phyloP scores from a whole-genome alignment of 1,140 invertebrate species.

The Nephotettix cincticeps region DNA sequence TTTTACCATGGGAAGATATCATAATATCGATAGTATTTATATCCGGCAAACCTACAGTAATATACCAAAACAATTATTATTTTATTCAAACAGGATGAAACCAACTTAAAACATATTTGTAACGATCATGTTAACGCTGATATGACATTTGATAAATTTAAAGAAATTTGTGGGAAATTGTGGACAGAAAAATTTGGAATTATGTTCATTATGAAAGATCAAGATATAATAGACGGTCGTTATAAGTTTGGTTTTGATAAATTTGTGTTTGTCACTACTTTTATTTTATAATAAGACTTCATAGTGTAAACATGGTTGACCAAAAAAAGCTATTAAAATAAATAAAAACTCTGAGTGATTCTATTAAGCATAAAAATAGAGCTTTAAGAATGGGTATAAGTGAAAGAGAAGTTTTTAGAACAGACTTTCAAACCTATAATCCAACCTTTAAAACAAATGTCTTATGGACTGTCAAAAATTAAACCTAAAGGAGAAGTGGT shows the following conservation, averaged over 20 bases:
- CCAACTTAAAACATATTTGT: conserved; percentile 48
- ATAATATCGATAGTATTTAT: conserved; percentile 47
- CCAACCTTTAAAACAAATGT: background rate
- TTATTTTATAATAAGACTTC: background rate
- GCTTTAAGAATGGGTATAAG: conserved; percentile 28
- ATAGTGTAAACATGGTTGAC: background rate
- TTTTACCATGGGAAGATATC: conserved; percentile 47
- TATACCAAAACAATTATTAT: conserved; percentile 47
- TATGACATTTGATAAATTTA: conserved; percentile 10
- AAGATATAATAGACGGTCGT: conserved; percentile 45
- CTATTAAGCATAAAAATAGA: conserved; percentile 26
- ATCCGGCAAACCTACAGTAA: conserved; percentile 45
- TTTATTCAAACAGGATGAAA: conserved; percentile 47
- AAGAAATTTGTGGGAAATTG: conserved; percentile 24
- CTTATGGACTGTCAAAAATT: too few species aligned
- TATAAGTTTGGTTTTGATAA: conserved; percentile 16
- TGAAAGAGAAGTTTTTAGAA: conserved; percentile 24
- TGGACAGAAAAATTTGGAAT: conserved; percentile 45
- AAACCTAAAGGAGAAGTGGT: too few species aligned
- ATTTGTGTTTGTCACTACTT: background rate
- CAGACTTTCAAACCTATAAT: conserved; percentile 20
- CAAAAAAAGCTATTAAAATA: conserved; percentile 1
- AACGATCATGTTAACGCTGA: conserved; percentile 44
- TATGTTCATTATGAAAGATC: conserved; percentile 45
- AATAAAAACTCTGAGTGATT: background rate